Evolutionary conservation across 2,797 vertebrate species (phyloP).

Genomic region (Oreochromis grahami): DNA sequence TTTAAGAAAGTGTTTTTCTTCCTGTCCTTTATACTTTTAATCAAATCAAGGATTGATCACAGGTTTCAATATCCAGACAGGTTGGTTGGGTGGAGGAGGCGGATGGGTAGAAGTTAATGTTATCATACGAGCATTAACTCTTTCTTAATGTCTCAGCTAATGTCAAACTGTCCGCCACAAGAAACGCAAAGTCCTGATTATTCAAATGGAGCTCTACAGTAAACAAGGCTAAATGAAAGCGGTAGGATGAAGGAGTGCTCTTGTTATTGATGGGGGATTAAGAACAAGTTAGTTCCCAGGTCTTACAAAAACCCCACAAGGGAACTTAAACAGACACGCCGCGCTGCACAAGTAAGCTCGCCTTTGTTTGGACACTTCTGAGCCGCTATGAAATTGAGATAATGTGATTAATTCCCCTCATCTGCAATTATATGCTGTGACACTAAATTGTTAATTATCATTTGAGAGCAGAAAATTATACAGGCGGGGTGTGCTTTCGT

Average conservation of each 20-base stretch:
- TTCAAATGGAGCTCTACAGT: constrained; percentile 13
- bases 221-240: constrained; percentile 29
- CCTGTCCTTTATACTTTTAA: not conserved
- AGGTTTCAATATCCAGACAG: not conserved
- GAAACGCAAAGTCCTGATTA: constrained; percentile 14
- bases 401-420: constrained; percentile 57
- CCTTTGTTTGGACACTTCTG: constrained; percentile 41
- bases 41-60: constrained; percentile 29
- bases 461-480: constrained; percentile 39
- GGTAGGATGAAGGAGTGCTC: not conserved
- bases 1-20: not conserved
- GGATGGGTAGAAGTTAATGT: constrained; percentile 26
- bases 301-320: not conserved
- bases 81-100: not conserved
- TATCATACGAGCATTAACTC: constrained; percentile 22
- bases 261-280: constrained; percentile 1
- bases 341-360: not conserved
- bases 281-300: not conserved
- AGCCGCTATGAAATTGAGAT: constrained; percentile 45
- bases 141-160: constrained; percentile 28
- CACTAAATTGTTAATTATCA: constrained; percentile 52
- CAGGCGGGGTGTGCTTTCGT: not conserved
- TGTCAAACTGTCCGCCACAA: constrained; percentile 24
- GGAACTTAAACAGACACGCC: not conserved
- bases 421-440: constrained; percentile 51